Evolutionary conservation across 2,797 vertebrate genomes (phyloP), one percentile per base, ranked within the genome.

Genomic region (Rhyacichthys aspro): DNA sequence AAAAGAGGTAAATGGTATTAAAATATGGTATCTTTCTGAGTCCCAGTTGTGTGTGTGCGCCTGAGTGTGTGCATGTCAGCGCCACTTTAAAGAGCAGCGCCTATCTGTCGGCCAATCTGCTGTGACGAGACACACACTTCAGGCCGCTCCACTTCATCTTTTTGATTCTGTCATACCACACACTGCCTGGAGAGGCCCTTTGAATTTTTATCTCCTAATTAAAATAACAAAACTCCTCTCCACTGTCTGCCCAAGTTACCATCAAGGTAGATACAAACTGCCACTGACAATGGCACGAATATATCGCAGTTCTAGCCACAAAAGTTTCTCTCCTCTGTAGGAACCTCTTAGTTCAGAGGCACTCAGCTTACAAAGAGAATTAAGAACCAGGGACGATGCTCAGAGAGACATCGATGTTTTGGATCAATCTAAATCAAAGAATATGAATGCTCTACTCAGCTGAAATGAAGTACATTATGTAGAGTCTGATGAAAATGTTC

Each of bases 121-220:
- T 79, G 85, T 79, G 86, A 88, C 79, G 85, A 88, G 85, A 85
- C 86, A 67, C 79, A 75, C 85, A 90, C 89, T 89, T 90, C 86
- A 89, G 90, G 80, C 85, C 71, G 80, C 78, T 85, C 85, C 85
- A 89, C 88, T 88, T 90, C 88, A 87, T 85, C 86, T 85, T 91
- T 90, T 85, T 89, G 89, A 91, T 92, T 91, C 90, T 93, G 91
- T 91, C 90, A 91, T 87, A 90, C 88, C 90, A 84, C 90, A 92
- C 91, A 87, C 86, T 90, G 90, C 89, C 91, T 90, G 91, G 86
- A 93, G 90, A 90, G 90, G 77, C 83, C 86, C 90, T 92, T 91
- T 90, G 86, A 88, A 90, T 92, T 89, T 90, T 93, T 93, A 94
- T 94, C 92, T 90, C 84, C 90, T 92, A 92, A 92, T 93, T 92